Percentiles rank a stretch among this genome's conserved stretches.
phyloP scores from a whole-genome alignment of 2,113 vertebrate genomes.

The Rutilus rutilus region DNA sequence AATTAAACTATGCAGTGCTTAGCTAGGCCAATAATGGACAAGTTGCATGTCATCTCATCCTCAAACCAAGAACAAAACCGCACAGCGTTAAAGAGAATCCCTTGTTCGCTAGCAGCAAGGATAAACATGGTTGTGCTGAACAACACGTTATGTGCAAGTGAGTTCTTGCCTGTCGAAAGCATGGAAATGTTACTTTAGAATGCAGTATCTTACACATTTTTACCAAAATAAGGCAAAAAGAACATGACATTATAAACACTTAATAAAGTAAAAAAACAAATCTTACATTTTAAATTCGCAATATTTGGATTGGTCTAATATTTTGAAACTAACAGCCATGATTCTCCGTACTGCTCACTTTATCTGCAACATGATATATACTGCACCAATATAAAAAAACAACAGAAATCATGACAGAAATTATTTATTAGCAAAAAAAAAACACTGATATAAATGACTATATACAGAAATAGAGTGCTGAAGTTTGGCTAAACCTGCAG shows the following conservation, averaged over 20 bases:
- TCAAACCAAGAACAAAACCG: neutral
- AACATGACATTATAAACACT: too few relatives aligned
- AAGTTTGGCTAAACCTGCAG: neutral
- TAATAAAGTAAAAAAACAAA: too few relatives aligned
- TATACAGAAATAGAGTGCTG: constrained; percentile 1
- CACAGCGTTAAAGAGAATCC: neutral
- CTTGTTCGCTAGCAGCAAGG: neutral
- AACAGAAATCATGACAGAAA: neutral
- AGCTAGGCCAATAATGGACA: too few relatives aligned
- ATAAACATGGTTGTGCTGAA: neutral
- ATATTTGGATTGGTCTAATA: too few relatives aligned
- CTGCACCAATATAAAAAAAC: neutral
- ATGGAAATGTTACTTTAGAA: neutral
- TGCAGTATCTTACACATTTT: too few relatives aligned
- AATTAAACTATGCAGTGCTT: neutral
- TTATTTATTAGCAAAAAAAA: neutral
- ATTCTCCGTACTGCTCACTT: neutral
- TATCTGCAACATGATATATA: neutral
- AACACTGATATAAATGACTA: constrained; percentile 5
- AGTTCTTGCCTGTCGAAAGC: neutral
- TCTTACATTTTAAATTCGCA: too few relatives aligned
- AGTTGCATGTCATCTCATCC: neutral
- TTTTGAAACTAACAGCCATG: too few relatives aligned
- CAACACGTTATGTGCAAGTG: neutral
- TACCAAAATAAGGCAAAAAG: too few relatives aligned